phyloP scores from a whole-genome alignment of 2,888 invertebrate genomes.

The Dichetophora obliterata region DNA sequence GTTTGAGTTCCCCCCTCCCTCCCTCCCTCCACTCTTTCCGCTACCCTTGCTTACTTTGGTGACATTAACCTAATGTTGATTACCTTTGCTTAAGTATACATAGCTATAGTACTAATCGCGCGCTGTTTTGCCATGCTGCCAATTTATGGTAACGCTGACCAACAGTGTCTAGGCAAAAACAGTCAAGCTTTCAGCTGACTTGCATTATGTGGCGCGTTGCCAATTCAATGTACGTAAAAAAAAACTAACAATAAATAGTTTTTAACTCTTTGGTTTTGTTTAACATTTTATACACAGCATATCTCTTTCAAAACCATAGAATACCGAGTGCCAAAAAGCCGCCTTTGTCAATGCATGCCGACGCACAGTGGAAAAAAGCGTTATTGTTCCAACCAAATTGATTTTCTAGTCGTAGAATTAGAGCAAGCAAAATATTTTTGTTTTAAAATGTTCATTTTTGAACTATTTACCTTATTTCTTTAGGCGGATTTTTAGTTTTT shows the following conservation, averaged over 20 bases:
- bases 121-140: not conserved
- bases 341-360: not conserved
- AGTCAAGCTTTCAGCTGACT: slow-evolving; percentile 3
- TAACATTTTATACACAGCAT: not conserved
- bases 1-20: not conserved
- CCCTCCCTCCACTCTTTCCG: not conserved
- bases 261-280: not conserved
- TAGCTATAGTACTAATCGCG: too few species aligned
- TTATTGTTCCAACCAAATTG: too few species aligned
- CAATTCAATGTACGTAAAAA: not conserved
- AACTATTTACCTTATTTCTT: too few species aligned
- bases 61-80: too few species aligned
- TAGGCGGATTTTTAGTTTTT: too few species aligned
- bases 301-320: not conserved
- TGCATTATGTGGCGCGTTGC: slow-evolving; percentile 9
- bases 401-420: too few species aligned
- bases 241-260: not conserved
- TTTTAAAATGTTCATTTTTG: too few species aligned
- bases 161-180: not conserved
- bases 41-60: not conserved
- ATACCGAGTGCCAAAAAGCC: not conserved
- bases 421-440: too few species aligned
- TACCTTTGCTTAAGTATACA: too few species aligned
- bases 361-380: too few species aligned
- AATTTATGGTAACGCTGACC: not conserved